phyloP scores from a whole-genome alignment of 2,113 vertebrate genomes.

The Gymnobelideus leadbeateri region DNA sequence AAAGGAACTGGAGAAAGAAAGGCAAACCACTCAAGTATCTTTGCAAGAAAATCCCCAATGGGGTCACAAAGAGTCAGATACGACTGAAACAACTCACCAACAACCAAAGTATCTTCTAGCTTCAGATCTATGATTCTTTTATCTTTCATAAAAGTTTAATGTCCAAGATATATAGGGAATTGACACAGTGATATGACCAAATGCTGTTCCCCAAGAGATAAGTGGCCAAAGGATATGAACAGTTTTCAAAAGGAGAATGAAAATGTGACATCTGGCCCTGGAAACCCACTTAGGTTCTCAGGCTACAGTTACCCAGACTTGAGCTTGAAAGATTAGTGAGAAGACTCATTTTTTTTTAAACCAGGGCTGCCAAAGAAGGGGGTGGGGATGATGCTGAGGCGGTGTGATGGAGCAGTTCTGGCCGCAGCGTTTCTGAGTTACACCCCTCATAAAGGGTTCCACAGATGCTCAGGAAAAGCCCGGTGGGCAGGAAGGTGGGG shows the following conservation, averaged over 20 bases:
- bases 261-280: neutral
- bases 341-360: neutral
- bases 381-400: neutral
- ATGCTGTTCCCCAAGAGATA: neutral
- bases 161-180: neutral
- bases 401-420: accelerated
- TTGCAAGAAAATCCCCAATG: neutral
- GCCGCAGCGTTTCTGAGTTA: neutral
- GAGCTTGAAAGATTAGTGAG: neutral
- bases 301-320: accelerated
- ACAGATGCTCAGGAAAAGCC: neutral
- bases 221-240: neutral
- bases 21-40: neutral
- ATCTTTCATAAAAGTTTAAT: neutral
- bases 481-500: neutral
- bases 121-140: neutral
- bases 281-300: neutral
- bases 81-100: neutral
- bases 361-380: neutral
- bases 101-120: no score
- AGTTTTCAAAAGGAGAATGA: neutral
- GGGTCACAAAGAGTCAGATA: neutral
- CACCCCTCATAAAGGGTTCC: neutral
- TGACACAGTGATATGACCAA: neutral
- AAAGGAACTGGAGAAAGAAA: neutral